Percentiles rank a stretch among this genome's conserved stretches.
Evolutionary conservation across 2,113 vertebrate genomes (phyloP).

Genomic region (Vidua macroura): DNA sequence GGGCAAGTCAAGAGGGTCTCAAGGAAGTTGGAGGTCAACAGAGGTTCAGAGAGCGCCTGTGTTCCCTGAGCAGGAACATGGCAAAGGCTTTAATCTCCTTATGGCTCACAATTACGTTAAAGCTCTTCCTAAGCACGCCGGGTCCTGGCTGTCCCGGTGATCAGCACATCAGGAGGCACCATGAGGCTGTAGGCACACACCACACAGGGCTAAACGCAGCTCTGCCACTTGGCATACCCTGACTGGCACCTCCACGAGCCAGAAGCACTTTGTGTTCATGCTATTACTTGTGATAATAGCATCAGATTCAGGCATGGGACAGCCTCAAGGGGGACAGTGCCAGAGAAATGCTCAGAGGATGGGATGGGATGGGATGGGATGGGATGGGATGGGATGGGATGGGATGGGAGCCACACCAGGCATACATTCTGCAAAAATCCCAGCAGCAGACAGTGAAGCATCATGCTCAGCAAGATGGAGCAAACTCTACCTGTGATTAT

Average conservation of each 20-base stretch:
- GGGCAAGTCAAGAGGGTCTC: conserved; percentile 28
- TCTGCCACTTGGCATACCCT: not conserved
- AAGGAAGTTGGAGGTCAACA: conserved; percentile 42
- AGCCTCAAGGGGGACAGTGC: not conserved
- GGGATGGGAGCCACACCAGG: not conserved
- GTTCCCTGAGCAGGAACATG: conserved; percentile 21
- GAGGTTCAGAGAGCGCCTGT: conserved; percentile 28
- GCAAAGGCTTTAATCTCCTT: conserved; percentile 33
- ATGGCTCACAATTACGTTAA: not conserved
- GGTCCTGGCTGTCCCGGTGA: not conserved
- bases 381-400: not conserved
- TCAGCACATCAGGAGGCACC: not conserved
- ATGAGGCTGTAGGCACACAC: not conserved
- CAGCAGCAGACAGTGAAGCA: accelerated
- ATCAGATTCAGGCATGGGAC: accelerated
- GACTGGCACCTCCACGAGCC: accelerated
- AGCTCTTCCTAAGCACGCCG: not conserved
- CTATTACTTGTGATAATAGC: not conserved
- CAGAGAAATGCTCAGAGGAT: not conserved
- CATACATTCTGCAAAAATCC: not conserved
- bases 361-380: not conserved
- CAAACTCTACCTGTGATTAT: not conserved
- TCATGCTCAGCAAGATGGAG: accelerated
- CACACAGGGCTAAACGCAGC: not conserved
- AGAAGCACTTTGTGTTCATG: not conserved